Percentiles rank a stretch among this genome's conserved stretches.
phyloP scores from a whole-genome alignment of 1,140 invertebrate genomes.

The Venturia canescens region DNA sequence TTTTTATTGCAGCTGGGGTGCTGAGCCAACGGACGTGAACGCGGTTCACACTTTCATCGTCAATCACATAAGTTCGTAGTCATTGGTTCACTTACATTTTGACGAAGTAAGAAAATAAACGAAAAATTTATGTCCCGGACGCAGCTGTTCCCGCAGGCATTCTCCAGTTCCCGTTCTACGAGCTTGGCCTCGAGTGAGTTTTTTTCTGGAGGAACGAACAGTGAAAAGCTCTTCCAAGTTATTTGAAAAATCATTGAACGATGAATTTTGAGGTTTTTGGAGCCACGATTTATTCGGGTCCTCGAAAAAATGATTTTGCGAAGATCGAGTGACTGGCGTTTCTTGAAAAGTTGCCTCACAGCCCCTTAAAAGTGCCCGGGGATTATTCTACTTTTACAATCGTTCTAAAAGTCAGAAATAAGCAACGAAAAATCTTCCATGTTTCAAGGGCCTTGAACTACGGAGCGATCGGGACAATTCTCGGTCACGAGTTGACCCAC shows the following conservation, averaged over 20 bases:
- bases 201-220: neutral
- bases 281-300: no score
- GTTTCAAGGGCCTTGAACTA: constrained; percentile 86
- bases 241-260: neutral
- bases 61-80: constrained; percentile 86
- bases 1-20: constrained; percentile 79
- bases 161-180: constrained; percentile 84
- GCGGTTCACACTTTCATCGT: constrained; percentile 85
- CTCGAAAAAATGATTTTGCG: no score
- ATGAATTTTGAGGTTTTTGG: no score
- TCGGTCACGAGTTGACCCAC: constrained; percentile 92
- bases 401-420: no score
- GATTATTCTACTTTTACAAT: no score
- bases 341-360: no score
- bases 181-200: constrained; percentile 73
- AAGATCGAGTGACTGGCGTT: no score
- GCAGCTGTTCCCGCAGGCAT: constrained; percentile 86
- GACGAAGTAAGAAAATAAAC: constrained; percentile 32
- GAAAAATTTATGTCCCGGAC: constrained; percentile 61
- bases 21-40: constrained; percentile 85
- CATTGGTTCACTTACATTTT: neutral
- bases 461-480: constrained; percentile 87
- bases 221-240: no score
- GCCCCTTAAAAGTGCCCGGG: neutral
- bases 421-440: neutral